phyloP scores from a whole-genome alignment of 2,797 vertebrate species.

The Myotis myotis region DNA sequence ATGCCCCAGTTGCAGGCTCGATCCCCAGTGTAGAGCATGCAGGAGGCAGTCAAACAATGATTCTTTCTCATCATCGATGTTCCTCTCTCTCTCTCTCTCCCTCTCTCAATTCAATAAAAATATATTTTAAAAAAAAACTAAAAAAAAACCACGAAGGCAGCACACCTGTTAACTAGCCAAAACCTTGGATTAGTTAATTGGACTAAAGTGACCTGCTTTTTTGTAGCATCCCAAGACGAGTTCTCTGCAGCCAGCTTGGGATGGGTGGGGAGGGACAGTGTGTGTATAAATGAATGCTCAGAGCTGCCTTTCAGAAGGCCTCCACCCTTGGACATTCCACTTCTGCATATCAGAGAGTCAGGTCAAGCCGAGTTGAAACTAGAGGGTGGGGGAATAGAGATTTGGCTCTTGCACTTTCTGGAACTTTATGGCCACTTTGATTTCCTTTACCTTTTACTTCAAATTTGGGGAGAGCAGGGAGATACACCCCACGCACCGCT shows the following conservation, averaged over 20 bases:
- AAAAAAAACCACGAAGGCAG: no score
- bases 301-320: neutral
- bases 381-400: neutral
- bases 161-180: neutral
- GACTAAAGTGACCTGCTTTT: neutral
- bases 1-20: no score
- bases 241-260: neutral
- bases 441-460: neutral
- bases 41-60: no score
- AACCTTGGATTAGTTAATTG: neutral
- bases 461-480: neutral
- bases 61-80: no score
- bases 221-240: neutral
- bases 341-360: neutral
- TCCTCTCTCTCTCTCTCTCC: no score
- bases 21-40: no score
- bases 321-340: neutral
- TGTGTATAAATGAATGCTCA: neutral
- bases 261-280: neutral
- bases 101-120: no score
- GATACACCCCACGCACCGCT: rapidly evolving
- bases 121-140: no score
- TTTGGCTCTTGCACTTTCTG: neutral
- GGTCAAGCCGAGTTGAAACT: neutral
- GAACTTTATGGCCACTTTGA: neutral